Evolutionary conservation across 2,113 vertebrate genomes (phyloP), one percentile per base, ranked within the genome.

Genomic region (Vulpes lagopus): DNA sequence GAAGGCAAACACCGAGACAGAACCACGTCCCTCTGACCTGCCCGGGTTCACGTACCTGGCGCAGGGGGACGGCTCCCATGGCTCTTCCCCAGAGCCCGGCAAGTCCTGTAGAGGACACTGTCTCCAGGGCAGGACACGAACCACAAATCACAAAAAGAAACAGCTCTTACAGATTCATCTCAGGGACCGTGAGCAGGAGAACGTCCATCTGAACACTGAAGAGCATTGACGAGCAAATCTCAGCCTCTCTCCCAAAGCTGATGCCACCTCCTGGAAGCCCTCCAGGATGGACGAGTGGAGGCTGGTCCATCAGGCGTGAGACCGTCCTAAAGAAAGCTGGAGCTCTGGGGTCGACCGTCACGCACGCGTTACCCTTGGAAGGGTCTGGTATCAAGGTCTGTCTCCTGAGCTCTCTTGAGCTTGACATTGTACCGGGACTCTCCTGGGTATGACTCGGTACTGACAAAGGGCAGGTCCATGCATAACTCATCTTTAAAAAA

Each of bases 21-120:
- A 55, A 38, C 19, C 51, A 57, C 22, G 0, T 2, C 87, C 82
- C 88, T 89, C 84, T 25, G n/a, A 55, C 80, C 67, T 16, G 49
- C 59, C 38, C 7, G 16, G 38, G 38, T 35, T 64, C 93, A 92
- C 67, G 4, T 43, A 94, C 97, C 96, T 95, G 89, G 43, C 0
- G 1, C 8, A 0, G 38, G 64, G 32, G 1, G 12, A 25, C 0
- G 12, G 81, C 3, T 7, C 57, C 53, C 11, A 0, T 0, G 0
- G 71, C 83, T 51, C 20, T 5, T n/a, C 59, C 71, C 71, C 62
- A 85, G 86, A 57, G 78, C 82, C 2, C 1, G 0, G 89, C 27
- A 12, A 32, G 25, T 55, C 82, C 35, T 5, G 6, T 0, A 60
- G 32, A 27, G 79, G 74, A 43, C 32, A 9, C 23, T 0, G 11